Evolutionary conservation across 1,140 invertebrate genomes (phyloP).

Genomic region (Anoplolepis gracilipes): DNA sequence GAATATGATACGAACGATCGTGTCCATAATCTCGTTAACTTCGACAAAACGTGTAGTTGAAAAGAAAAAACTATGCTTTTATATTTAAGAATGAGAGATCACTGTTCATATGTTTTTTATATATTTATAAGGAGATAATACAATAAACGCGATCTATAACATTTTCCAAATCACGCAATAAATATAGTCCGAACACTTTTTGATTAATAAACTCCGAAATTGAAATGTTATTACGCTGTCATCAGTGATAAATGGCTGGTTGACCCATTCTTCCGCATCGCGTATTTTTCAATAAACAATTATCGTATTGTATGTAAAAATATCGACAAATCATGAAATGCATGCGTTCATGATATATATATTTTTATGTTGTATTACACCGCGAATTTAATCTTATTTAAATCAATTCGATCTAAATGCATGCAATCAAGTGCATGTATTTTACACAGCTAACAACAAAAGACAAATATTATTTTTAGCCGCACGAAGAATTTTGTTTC

Average conservation of each 20-base stretch:
- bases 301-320: conserved; percentile 27
- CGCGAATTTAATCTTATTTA: conserved; percentile 23
- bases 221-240: background rate
- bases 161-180: background rate
- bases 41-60: background rate
- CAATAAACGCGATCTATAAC: background rate
- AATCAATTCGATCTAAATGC: conserved; percentile 12
- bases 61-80: background rate
- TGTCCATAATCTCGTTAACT: conserved; percentile 1
- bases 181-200: conserved; percentile 16
- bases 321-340: background rate
- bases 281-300: conserved; percentile 40
- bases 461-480: conserved; percentile 1
- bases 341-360: background rate
- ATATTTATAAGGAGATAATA: background rate
- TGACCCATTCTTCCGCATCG: background rate
- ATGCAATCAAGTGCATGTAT: background rate
- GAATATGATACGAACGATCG: background rate
- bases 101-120: background rate
- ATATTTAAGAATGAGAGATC: background rate
- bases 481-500: background rate
- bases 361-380: background rate
- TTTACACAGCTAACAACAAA: background rate
- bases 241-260: background rate
- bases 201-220: conserved; percentile 21